Base-by-base conservation (phyloP, 2,888 invertebrate genomes). In the Aplocera efformata region DNA sequence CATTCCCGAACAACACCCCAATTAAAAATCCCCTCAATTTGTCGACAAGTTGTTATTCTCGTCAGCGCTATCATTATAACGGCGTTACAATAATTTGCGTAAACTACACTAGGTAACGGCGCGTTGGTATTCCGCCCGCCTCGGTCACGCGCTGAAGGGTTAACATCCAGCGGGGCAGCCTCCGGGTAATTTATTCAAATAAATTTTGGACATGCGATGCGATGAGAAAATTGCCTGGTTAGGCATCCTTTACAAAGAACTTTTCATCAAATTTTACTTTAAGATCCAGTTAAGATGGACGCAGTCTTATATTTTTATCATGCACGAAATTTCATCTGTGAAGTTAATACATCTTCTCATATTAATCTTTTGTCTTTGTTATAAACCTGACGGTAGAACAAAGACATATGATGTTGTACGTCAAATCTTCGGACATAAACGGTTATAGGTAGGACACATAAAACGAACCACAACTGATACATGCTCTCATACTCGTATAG, bases 151-250 rank as follows among this genome's bases (percentile, higher is more conserved):
- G 42, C 67, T 48, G 60, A 68, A 61, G 71, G 75, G 76, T 77
- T 75, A 80, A 80, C 81, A 80, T 84, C 81, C 81, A 79, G 79
- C 70, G 74, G n/a, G 78, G 76, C 69, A 69, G 73, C 69, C 74
- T 67, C 65, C 47, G 54, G 51, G 61, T 81, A 82, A 83, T 82
- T 81, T 85, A 85, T 84, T 82, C 82, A 74, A 80, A 75, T 77
- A 77, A 76, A 82, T 79, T 83, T 82, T 63, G 73, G 71, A 74
- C 76, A 74, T 67, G 69, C 63, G 65, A 68, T 72, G 66, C 63
- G 66, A 67, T 62, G 72, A 67, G 72, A 72, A 69, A 72, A 71
- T 69, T 65, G 63, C 63, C 67, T 69, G 67, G 66, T 71, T 69
- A 70, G 71, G 66, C 57, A 56, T 48, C 54, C 53, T 58, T 65